Base-by-base conservation (phyloP, 2,113 vertebrate genomes). In the Hippocampus barbouri region DNA sequence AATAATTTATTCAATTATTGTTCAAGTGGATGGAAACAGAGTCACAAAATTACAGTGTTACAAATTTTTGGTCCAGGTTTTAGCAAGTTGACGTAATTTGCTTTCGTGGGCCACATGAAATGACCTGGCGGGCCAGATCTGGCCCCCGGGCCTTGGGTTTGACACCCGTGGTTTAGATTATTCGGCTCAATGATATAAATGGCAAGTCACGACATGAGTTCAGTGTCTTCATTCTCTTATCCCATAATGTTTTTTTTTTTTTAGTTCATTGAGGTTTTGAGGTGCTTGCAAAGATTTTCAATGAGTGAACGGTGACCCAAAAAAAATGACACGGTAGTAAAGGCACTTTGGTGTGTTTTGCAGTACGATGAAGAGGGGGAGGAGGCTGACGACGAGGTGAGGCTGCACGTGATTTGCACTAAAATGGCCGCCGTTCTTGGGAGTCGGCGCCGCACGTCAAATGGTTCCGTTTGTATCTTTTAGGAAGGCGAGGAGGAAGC, bases 301-400 rank as follows among this genome's bases (percentile, higher is more conserved):
- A n/a, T 20, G 18, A 21, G 7, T 8, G 0, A 53, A 54, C 21
- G 0, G 47, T 49, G 14, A 45, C 43, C 0, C 43, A 0, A 5
- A 49, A 14, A 20, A 51, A 51, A 51, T 49, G 4, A 51, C 16
- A 51, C 1, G 49, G 1, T 51, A 2, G 69, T 81, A 61, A 86
- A 38, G 5, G 5, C 30, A 38, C 34, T 38, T 38, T 61, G 7
- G 5, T 71, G 71, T 14, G 83, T 87, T 87, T 89, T 82, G 16
- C 87, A 99, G 97, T 99, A 99, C 76, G 97, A 99, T 88, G 97
- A 99, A 89, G 97, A 99, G 86, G 97, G 95, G 64, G 97, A 99
- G 91, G 97, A 99, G 87, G 97, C 95, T 2, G 97, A 99, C 77
- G 96, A 98, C 88, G 97, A 99, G 95, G 97, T 98, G 86, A 93